Percentiles rank a stretch among this genome's conserved stretches.
These are phyloP conservation scores for Phataginus tetradactyla DNA, from an alignment of 2,797 vertebrate genomes.

Conservation along the genomic window DNA sequence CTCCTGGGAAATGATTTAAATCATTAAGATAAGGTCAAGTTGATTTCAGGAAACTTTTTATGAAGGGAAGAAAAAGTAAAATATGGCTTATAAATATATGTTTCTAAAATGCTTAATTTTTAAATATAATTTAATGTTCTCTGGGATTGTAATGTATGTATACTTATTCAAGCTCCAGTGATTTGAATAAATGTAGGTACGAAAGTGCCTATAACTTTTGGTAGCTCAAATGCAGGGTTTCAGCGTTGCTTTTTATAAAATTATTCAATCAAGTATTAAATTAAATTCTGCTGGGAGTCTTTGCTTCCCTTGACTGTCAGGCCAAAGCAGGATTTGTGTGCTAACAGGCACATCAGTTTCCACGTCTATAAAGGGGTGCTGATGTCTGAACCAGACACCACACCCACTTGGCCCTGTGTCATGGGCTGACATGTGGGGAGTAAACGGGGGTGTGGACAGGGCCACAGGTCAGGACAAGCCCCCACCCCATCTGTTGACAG, in stretches of 20 bases:
- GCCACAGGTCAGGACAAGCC: neutral
- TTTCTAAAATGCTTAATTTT: neutral
- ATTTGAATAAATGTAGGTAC: neutral
- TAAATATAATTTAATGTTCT: neutral
- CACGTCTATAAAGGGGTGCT: neutral
- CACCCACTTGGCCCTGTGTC: neutral
- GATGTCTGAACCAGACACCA: neutral
- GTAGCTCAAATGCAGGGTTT: neutral
- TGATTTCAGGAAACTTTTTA: neutral
- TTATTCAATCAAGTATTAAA: neutral
- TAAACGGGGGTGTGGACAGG: neutral
- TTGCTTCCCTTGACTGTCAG: neutral
- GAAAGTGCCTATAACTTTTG: neutral
- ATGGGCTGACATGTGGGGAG: rapidly evolving
- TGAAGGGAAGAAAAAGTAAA: neutral
- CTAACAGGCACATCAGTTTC: neutral
- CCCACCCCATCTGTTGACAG: neutral
- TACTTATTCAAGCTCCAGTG: neutral
- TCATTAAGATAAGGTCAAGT: slow-evolving; percentile 13
- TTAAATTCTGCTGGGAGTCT: neutral
- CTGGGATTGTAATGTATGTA: neutral
- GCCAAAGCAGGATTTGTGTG: neutral
- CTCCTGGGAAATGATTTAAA: neutral
- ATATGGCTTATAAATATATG: neutral
- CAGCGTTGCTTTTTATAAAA: neutral